Conservation (phyloP, 2,113 vertebrate genomes). For the Pseudorhombus dupliciocellatus region DNA sequence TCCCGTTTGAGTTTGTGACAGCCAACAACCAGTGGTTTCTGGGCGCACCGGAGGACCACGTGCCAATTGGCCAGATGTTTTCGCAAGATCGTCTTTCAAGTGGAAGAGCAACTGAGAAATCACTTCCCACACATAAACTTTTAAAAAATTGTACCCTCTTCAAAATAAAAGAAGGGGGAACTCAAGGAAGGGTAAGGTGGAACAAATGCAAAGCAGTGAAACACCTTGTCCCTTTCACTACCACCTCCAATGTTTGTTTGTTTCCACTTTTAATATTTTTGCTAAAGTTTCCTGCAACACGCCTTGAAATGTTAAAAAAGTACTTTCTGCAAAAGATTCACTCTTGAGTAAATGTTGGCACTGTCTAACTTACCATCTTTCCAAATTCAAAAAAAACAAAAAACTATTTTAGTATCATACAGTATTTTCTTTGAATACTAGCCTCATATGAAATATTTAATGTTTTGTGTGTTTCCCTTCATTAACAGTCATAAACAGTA, state of each 20-base stretch:
- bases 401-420: not conserved
- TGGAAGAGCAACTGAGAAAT: not conserved
- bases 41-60: not conserved
- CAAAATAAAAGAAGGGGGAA: not conserved
- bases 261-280: not conserved
- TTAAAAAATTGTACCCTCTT: not conserved
- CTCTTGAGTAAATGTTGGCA: not conserved
- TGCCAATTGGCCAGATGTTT: not conserved
- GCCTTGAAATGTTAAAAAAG: not conserved
- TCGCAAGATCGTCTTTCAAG: not conserved
- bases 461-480: conserved; percentile 8
- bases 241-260: not conserved
- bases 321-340: not conserved
- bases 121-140: not conserved
- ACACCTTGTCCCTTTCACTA: too few species aligned
- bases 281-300: not conserved
- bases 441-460: not conserved
- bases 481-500: conserved; percentile 2
- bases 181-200: not conserved
- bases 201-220: not conserved
- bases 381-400: too few species aligned
- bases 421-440: not conserved
- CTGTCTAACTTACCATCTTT: not conserved
- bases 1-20: not conserved
- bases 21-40: not conserved